phyloP scores from a whole-genome alignment of 37 sponge, comb jelly and placozoan genomes.

The Crambe crambe region DNA sequence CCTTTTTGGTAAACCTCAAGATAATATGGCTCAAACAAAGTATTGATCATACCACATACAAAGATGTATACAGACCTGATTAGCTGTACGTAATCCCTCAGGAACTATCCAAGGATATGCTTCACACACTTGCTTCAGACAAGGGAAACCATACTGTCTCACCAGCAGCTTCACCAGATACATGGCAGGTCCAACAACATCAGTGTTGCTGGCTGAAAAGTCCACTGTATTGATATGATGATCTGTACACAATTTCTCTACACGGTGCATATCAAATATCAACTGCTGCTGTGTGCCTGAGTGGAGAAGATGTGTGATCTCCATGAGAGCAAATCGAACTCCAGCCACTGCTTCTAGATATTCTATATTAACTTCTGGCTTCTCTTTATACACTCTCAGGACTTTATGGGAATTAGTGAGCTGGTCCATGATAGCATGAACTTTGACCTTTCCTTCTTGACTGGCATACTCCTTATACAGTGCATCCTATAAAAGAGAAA shows the following conservation, averaged over 20 bases:
- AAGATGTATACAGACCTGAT: slow-evolving; percentile 45
- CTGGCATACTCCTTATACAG: slow-evolving; percentile 11
- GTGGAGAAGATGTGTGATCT: slow-evolving; percentile 43
- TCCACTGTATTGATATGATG: slow-evolving; percentile 13
- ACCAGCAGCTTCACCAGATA: slow-evolving; percentile 68
- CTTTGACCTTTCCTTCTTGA: not conserved
- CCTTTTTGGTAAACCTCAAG: too few relatives aligned
- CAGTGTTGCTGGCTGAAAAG: not conserved
- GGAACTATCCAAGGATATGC: slow-evolving; percentile 55
- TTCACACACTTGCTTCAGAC: slow-evolving; percentile 25
- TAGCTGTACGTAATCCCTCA: slow-evolving; percentile 3
- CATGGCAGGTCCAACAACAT: slow-evolving; percentile 30
- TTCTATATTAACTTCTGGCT: not conserved
- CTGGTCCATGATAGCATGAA: not conserved
- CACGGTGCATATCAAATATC: not conserved
- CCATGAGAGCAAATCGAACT: slow-evolving; percentile 51
- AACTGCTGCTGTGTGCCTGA: not conserved
- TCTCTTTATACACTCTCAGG: not conserved
- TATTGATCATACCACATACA: too few relatives aligned
- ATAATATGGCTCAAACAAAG: too few relatives aligned
- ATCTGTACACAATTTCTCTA: slow-evolving; percentile 14
- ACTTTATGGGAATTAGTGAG: not conserved
- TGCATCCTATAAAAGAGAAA: too few relatives aligned
- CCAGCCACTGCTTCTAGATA: slow-evolving; percentile 57
- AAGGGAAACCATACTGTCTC: slow-evolving; percentile 55